Conservation (phyloP, 2,113 vertebrate genomes). For the Copsychus sechellarum region DNA sequence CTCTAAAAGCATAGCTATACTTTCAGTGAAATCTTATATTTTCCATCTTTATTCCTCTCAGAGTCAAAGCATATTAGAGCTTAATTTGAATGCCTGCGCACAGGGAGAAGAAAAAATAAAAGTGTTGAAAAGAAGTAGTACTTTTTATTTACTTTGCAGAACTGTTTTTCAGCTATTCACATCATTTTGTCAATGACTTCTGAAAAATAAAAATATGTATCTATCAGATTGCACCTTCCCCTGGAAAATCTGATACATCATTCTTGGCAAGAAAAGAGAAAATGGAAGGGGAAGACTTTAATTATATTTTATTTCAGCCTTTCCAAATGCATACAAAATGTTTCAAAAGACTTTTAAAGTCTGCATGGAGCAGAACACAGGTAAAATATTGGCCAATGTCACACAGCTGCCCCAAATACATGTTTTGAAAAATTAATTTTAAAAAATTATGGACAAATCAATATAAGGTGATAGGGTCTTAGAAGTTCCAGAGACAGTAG, state of each 20-base stretch:
- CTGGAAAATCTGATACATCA: background rate
- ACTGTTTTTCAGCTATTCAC: background rate
- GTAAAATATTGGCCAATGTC: background rate
- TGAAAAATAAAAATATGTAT: background rate
- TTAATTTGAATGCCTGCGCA: background rate
- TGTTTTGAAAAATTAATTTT: background rate
- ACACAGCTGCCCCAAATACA: background rate
- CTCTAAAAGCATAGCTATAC: background rate
- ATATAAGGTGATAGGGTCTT: background rate
- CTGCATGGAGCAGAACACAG: background rate
- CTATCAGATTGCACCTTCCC: background rate
- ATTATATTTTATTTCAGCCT: background rate
- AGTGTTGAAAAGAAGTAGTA: background rate
- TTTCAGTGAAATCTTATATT: background rate
- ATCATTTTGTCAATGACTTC: background rate
- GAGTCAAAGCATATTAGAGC: background rate
- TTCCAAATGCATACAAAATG: background rate
- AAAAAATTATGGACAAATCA: too few relatives aligned
- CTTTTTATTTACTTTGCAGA: background rate
- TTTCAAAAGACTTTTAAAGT: background rate
- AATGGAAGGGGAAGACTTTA: background rate
- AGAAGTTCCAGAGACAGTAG: background rate
- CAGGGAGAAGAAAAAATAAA: background rate
- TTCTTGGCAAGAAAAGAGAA: background rate
- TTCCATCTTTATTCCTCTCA: background rate